A percentile compares a stretch with the other conserved stretches of the same genome.
phyloP scores from a whole-genome alignment of 1,140 invertebrate species.

The Planococcus citri region DNA sequence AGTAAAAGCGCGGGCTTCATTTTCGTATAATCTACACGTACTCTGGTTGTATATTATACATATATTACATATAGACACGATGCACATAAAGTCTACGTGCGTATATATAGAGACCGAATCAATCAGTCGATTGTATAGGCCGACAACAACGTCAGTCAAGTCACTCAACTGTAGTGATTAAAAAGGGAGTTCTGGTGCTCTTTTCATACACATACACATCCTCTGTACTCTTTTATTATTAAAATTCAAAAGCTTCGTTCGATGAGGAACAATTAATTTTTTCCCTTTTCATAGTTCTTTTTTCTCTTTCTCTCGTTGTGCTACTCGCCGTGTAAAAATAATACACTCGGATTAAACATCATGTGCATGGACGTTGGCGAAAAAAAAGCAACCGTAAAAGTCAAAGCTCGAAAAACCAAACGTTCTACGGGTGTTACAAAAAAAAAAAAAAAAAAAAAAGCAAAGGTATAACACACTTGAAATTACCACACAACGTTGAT shows the following conservation, averaged over 20 bases:
- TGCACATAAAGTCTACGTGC: not conserved
- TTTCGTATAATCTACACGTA: no score
- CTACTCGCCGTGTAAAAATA: not conserved
- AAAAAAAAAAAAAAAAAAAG: no score
- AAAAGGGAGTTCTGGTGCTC: not conserved
- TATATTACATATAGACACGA: no score
- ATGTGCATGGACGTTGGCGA: not conserved
- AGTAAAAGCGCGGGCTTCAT: no score
- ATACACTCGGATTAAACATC: conserved; percentile 7
- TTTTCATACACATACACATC: not conserved
- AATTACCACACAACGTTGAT: no score
- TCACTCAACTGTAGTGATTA: conserved; percentile 3
- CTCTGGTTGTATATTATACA: no score
- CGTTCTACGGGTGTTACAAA: not conserved
- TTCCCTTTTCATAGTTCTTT: not conserved
- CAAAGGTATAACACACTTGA: no score
- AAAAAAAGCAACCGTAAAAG: not conserved
- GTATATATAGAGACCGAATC: not conserved
- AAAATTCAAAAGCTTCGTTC: conserved; percentile 7
- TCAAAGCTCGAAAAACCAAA: not conserved
- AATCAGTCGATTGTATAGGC: conserved; percentile 5
- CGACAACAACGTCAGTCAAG: conserved; percentile 5
- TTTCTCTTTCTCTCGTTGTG: no score
- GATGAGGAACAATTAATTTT: conserved; percentile 6
- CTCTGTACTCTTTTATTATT: not conserved